These are phyloP conservation scores for Bryconaethiops microstoma DNA, from an alignment of 2,797 vertebrate genomes.

Conservation along the genomic window DNA sequence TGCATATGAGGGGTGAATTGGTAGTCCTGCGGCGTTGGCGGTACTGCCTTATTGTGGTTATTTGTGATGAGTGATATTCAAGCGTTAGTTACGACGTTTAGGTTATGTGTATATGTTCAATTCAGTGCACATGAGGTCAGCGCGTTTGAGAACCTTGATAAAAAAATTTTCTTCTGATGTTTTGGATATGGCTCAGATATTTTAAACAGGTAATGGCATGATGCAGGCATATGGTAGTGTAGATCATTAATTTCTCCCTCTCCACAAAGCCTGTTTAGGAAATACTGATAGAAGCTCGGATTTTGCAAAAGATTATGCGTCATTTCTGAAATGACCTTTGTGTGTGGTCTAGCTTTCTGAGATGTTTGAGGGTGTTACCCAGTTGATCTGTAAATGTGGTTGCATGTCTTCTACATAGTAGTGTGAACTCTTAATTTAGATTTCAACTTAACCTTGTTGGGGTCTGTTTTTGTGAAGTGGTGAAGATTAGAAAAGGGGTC, in stretches of 20 bases:
- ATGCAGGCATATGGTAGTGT: background rate
- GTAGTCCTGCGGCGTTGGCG: background rate
- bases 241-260: background rate
- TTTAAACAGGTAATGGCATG: slow-evolving; percentile 6
- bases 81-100: background rate
- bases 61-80: background rate
- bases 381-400: slow-evolving; percentile 26
- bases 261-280: background rate
- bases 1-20: background rate
- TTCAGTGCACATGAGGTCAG: background rate
- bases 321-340: background rate
- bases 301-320: background rate
- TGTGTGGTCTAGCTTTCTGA: background rate
- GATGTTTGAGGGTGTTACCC: background rate
- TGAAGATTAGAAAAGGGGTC: slow-evolving; percentile 7
- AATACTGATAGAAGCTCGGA: background rate
- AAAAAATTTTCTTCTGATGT: background rate
- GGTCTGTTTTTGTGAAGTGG: background rate
- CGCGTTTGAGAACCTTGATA: background rate
- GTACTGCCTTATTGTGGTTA: slow-evolving; percentile 4
- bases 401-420: slow-evolving; percentile 34
- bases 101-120: slow-evolving; percentile 1
- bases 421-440: slow-evolving; percentile 6
- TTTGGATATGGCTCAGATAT: background rate
- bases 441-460: background rate